These are phyloP conservation scores for Potamilus streckersoni DNA, from an alignment of 1,140 invertebrate genomes.

Conservation along the genomic window DNA sequence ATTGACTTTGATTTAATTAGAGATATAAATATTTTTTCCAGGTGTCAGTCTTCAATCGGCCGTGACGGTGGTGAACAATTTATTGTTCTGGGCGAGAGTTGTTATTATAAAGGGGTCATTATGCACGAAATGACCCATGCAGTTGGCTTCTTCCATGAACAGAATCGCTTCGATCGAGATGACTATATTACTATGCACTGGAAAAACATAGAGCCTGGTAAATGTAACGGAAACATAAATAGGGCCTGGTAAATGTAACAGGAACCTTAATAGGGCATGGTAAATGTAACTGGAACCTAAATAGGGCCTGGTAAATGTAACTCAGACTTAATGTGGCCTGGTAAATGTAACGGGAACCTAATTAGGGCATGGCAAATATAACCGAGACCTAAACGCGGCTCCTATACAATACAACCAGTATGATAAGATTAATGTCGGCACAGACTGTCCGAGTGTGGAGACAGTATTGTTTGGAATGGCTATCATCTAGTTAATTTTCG, in stretches of 20 bases:
- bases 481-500: too few relatives aligned
- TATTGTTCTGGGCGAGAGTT: conserved; percentile 40
- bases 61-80: conserved; percentile 43
- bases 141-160: conserved; percentile 88
- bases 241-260: too few relatives aligned
- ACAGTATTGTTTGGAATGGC: too few relatives aligned
- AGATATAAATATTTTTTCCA: conserved; percentile 36
- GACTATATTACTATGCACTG: conserved; percentile 79
- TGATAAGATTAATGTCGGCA: too few relatives aligned
- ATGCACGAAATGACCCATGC: conserved; percentile 87
- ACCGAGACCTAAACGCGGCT: conserved; percentile 74
- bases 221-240: not conserved
- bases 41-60: conserved; percentile 50
- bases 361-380: conserved; percentile 67
- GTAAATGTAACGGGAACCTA: conserved; percentile 70
- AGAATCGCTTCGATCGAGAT: conserved; percentile 84
- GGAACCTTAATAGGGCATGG: conserved; percentile 75
- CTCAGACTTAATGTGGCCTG: conserved; percentile 74
- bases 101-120: conserved; percentile 46
- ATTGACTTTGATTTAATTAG: too few relatives aligned
- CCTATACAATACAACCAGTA: too few relatives aligned
- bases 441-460: too few relatives aligned
- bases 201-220: conserved; percentile 74
- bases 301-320: too few relatives aligned
- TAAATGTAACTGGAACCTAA: conserved; percentile 1